Base-by-base conservation (phyloP, 2,113 vertebrate species). In the Coturnix japonica region DNA sequence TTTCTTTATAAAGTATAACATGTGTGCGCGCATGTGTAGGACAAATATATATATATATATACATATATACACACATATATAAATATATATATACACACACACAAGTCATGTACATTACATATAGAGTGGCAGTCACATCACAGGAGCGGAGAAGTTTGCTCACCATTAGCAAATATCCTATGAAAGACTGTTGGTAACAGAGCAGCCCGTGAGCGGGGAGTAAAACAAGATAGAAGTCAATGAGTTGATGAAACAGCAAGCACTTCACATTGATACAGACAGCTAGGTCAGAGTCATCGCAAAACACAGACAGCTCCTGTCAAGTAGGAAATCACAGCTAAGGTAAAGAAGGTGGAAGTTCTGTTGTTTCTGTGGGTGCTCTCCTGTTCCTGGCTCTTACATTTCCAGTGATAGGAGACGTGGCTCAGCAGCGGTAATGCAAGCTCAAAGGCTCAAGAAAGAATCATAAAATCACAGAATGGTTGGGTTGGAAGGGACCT, bases 81-180 rank as follows among this genome's bases (percentile, higher is more conserved):
- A 94, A 44, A 90, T 16, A 90, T 10, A 71, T 13, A 57, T 20
- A 81, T 43, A 91, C 35, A 91, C 43, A 49, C 56, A 80, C 39
- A 51, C 13, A 65, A 73, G n/a, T 35, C 28, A 85, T 65, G 83
- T 91, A 91, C 83, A 53, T 81, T 69, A 95, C 95, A 96, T 60
- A 94, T 49, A 77, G 7, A 94, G 94, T 92, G 89, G 85, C 9
- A 96, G 94, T 81, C 96, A 97, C 96, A 80, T 85, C 96, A 97
- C 97, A 97, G 95, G 94, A 96, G 96, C 74, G 84, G 93, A 96
- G 95, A 95, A 94, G 94, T 96, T 92, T 96, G 97, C 98, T 98
- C 98, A 98, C 98, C 98, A 98, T 98, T 98, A 98, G 98, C 98
- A 98, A 98, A 98, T 97, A 98, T 98, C 98, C 98, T 98, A 98